Evolutionary conservation across 2,888 invertebrate genomes (phyloP).

Genomic region (Pristionchus mayeri): DNA sequence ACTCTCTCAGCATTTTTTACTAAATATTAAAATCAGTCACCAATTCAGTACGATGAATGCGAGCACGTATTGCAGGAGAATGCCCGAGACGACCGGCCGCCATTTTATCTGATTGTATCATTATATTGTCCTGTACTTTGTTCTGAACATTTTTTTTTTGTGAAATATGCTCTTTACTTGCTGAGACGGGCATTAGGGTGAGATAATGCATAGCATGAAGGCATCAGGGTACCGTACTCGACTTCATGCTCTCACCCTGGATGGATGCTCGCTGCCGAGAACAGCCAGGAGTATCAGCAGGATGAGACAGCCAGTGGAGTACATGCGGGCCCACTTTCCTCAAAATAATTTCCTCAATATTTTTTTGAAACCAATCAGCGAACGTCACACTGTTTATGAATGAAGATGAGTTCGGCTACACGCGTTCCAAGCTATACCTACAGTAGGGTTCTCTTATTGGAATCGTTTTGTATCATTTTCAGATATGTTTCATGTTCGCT

Average conservation of each 20-base stretch:
- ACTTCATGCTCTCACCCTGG: constrained; percentile 24
- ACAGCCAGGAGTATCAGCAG: not conserved
- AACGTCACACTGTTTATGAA: too few relatives aligned
- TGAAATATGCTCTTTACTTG: not conserved
- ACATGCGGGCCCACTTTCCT: too few relatives aligned
- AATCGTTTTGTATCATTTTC: too few relatives aligned
- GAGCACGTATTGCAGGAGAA: constrained; percentile 87
- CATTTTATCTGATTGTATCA: constrained; percentile 79
- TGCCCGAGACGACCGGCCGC: constrained; percentile 87
- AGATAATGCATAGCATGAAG: not conserved
- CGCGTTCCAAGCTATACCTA: too few relatives aligned
- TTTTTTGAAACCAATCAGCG: too few relatives aligned
- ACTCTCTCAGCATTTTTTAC: not conserved
- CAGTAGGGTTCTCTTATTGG: too few relatives aligned
- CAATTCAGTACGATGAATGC: constrained; percentile 89
- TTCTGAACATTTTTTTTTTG: too few relatives aligned
- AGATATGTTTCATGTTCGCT: too few relatives aligned
- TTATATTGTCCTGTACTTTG: not conserved
- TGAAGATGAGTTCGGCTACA: too few relatives aligned
- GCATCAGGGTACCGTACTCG: not conserved
- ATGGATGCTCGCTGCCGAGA: constrained; percentile 48
- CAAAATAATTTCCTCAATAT: too few relatives aligned
- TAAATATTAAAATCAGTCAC: constrained; percentile 77
- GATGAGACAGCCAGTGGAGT: not conserved
- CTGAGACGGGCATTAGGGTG: not conserved